Conservation (phyloP, 2,797 vertebrate species). For the Chelidonichthys spinosus region DNA sequence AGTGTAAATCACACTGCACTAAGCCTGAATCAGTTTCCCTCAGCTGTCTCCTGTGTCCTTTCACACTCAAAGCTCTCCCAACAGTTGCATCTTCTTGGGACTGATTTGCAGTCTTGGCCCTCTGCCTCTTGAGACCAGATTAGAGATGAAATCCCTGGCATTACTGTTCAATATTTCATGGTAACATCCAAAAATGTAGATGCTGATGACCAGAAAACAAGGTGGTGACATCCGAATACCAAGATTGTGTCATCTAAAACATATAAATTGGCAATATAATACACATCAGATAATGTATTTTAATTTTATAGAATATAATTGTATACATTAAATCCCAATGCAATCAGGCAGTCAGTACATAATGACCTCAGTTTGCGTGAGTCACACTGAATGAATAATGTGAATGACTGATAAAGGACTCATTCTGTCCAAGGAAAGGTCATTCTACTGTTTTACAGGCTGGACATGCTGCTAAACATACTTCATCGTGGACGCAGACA, state of each 20-base stretch:
- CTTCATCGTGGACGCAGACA: conserved; percentile 16
- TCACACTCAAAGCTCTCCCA: conserved; percentile 21
- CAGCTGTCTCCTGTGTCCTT: background rate
- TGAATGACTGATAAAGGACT: conserved; percentile 37
- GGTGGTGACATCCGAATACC: background rate
- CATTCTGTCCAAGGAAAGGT: conserved; percentile 60
- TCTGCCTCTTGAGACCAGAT: conserved; percentile 17
- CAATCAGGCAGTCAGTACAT: conserved; percentile 5
- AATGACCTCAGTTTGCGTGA: conserved; percentile 31
- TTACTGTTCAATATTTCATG: background rate
- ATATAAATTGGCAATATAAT: too few relatives aligned
- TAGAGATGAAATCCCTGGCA: conserved; percentile 9
- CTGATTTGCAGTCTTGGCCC: conserved; percentile 12
- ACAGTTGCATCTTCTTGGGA: background rate
- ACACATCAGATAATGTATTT: background rate
- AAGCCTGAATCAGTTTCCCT: conserved; percentile 48
- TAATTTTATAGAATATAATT: background rate
- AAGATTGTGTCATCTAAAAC: background rate
- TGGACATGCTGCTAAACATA: conserved; percentile 4
- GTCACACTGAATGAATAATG: conserved; percentile 41
- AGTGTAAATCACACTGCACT: conserved; percentile 35
- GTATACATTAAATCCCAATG: background rate
- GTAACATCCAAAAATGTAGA: too few relatives aligned
- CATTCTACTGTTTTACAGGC: conserved; percentile 18
- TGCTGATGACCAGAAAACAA: background rate